These are phyloP conservation scores for Branchipolynoe longqiensis DNA, from an alignment of 2,888 invertebrate species.

Conservation along the genomic window DNA sequence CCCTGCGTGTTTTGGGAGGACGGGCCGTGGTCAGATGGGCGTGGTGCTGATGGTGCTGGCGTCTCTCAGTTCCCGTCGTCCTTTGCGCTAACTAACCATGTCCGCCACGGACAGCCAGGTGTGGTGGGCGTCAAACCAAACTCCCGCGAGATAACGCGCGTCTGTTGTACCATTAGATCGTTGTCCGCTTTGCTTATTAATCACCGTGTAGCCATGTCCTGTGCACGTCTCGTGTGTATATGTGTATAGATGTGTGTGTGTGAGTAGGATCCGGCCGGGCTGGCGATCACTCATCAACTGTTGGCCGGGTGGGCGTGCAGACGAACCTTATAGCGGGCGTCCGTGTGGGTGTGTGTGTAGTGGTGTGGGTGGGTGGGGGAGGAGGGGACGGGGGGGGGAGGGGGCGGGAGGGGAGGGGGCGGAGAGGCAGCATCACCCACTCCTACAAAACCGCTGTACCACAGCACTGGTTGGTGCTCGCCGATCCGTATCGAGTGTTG, in stretches of 20 bases:
- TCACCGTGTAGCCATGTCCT: not conserved
- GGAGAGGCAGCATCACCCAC: constrained; percentile 27
- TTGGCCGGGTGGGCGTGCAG: not conserved
- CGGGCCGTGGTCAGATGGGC: not conserved
- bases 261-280: not conserved
- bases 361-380: no score
- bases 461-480: not conserved
- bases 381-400: no score
- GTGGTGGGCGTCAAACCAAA: not conserved
- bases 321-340: not conserved
- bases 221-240: not conserved
- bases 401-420: no score
- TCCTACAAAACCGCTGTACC: no score
- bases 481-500: not conserved
- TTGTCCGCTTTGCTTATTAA: not conserved
- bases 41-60: not conserved
- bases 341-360: no score
- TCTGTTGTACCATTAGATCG: not conserved
- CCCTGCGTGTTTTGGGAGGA: not conserved
- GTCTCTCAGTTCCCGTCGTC: not conserved
- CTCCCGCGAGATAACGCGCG: not conserved
- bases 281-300: not conserved
- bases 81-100: not conserved
- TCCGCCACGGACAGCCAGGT: not conserved
- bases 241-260: not conserved